These are phyloP conservation scores for Chloroclystis v-ata DNA, from an alignment of 2,888 invertebrate species.

Conservation along the genomic window DNA sequence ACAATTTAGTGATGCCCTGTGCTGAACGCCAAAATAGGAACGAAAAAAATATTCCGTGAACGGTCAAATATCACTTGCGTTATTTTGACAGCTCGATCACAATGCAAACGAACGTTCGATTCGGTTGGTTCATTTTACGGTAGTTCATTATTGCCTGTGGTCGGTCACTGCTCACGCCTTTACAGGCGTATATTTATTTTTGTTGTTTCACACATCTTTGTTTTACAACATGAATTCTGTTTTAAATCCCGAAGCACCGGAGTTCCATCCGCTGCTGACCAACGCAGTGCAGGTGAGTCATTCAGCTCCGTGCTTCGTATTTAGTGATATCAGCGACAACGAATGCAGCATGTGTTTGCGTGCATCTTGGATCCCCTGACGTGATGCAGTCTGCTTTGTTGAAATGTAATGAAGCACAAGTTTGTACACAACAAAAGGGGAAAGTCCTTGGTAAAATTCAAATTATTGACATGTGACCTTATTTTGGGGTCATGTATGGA, in stretches of 20 bases:
- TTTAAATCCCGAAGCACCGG: slow-evolving; percentile 65
- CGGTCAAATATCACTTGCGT: too few relatives aligned
- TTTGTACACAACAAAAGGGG: not conserved
- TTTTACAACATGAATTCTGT: slow-evolving; percentile 52
- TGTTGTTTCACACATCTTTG: slow-evolving; percentile 2
- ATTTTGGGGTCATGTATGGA: slow-evolving; percentile 18
- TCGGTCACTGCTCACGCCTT: not conserved
- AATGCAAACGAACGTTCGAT: not conserved
- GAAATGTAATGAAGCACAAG: not conserved
- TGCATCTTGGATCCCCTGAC: slow-evolving; percentile 7
- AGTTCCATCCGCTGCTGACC: slow-evolving; percentile 56
- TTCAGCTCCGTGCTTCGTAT: slow-evolving; percentile 22
- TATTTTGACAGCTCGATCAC: too few relatives aligned
- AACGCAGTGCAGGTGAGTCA: slow-evolving; percentile 55
- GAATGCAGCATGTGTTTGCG: slow-evolving; percentile 47
- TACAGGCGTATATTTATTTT: slow-evolving; percentile 14
- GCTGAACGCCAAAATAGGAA: too few relatives aligned
- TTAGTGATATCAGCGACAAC: slow-evolving; percentile 25
- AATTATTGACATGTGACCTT: slow-evolving; percentile 20
- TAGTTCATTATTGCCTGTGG: not conserved
- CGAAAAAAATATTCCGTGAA: too few relatives aligned
- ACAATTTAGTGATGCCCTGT: too few relatives aligned
- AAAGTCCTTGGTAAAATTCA: slow-evolving; percentile 12
- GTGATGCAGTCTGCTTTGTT: slow-evolving; percentile 14
- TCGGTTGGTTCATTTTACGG: not conserved